Percentiles rank a stretch among this genome's conserved stretches.
These are phyloP conservation scores for Thereuonema tuberculata DNA, from an alignment of 1,140 invertebrate genomes.

Conservation along the genomic window DNA sequence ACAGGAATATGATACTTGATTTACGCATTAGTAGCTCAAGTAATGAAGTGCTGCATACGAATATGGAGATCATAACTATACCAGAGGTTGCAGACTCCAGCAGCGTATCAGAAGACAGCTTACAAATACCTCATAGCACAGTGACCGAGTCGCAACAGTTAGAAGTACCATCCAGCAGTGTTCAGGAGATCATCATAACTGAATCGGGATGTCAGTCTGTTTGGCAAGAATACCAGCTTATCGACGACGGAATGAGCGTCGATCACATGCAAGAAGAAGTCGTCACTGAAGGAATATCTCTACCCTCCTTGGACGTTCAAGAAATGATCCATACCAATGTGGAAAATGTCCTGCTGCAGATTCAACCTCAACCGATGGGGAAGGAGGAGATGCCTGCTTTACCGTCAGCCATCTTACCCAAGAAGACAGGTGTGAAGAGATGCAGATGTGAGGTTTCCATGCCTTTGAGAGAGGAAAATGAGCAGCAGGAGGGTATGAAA, in stretches of 20 bases:
- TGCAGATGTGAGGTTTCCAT: no score
- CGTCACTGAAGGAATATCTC: no score
- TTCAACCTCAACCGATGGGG: background rate
- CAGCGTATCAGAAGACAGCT: background rate
- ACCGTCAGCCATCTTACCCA: no score
- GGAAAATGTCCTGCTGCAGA: background rate
- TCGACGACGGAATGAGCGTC: conserved; percentile 7
- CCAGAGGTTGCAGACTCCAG: background rate
- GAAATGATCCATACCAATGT: background rate
- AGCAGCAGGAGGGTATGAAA: no score
- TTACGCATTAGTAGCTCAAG: background rate
- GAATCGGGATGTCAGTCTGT: background rate
- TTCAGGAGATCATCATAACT: background rate
- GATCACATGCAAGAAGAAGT: background rate
- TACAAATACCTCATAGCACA: conserved; percentile 4
- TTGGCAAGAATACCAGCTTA: background rate
- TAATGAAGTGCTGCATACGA: background rate
- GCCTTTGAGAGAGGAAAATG: no score
- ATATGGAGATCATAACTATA: background rate
- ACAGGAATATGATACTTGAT: background rate
- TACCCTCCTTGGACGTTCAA: background rate
- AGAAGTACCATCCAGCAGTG: background rate
- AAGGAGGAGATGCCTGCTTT: no score
- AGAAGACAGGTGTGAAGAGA: no score
- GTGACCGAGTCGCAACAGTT: background rate